A percentile compares a stretch with the other conserved stretches of the same genome.
Evolutionary conservation across 2,797 vertebrate species (phyloP).

Genomic region (Thripadectes ignobilis): DNA sequence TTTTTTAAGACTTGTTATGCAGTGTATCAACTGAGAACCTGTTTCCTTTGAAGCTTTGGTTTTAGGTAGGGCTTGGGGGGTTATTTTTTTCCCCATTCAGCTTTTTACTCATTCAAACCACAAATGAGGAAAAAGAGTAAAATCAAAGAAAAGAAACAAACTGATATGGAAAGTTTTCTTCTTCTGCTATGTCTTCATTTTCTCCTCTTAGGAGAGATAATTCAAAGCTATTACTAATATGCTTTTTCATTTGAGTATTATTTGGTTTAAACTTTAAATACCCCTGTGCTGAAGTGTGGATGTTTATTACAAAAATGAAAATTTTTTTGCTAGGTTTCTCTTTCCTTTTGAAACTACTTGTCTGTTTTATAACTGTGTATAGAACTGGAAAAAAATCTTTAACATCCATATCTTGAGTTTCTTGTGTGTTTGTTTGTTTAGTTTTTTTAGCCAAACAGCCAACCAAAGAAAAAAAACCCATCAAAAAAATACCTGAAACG

Average conservation of each 20-base stretch:
- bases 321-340: neutral
- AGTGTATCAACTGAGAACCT: neutral
- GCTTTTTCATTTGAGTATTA: neutral
- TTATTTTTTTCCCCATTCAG: neutral
- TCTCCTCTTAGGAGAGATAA: neutral
- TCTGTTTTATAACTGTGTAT: neutral
- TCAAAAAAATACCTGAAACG: neutral
- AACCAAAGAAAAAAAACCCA: rapidly evolving
- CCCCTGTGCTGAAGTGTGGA: neutral
- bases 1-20: neutral
- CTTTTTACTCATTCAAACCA: neutral
- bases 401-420: neutral
- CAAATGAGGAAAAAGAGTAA: neutral
- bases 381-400: neutral
- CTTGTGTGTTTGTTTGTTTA: neutral
- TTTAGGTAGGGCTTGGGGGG: neutral
- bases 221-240: neutral
- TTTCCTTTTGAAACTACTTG: neutral
- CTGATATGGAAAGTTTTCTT: neutral
- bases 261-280: neutral
- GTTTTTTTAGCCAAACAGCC: neutral
- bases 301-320: neutral
- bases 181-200: neutral
- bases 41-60: neutral
- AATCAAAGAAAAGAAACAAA: neutral